Evolutionary conservation across 2,888 invertebrate species (phyloP), one percentile per base, ranked within the genome.

Genomic region (Itoplectis maculator): DNA sequence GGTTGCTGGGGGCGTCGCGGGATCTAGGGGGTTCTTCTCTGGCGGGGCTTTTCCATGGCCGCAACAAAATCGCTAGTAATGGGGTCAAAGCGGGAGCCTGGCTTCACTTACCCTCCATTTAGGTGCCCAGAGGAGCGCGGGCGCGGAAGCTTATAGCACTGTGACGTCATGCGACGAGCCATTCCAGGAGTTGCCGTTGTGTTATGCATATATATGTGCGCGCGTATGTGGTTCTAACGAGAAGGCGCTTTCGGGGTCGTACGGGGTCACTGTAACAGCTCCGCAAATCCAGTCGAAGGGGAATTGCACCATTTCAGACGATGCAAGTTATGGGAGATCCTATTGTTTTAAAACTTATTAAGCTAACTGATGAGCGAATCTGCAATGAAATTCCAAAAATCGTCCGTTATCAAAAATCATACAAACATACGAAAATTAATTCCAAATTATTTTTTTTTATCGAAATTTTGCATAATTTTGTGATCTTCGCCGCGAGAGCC

Each of bases 181-280:
- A 74, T 59, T 78, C 54, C 49, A 56, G 66, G 59, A 29, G 37
- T 63, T 51, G 11, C 23, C 35, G 13, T 29, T 35, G 35, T 37
- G 29, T 20, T 35, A 61, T 66, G 37, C 35, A 42, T 47, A 51
- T 40, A 65, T 63, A 42, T 49, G 0, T 63, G n/a, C 42, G 13
- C n/a, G 40, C 15, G 42, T 54, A 69, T 51, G 13, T 54, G 23
- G 23, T 20, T 11, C 8, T 54, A 70, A 77, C 51, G 77, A 9
- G 68, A 77, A 51, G 66, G 61, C 54, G 18, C 37, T 63, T 35
- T 45, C 68, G 63, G 78, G 74, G 74, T 78, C 78, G 73, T 45
- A 69, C 73, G 77, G 63, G 73, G 74, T 81, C 77, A 81, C 69
- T 81, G 78, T 78, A 78, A 81, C 77, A 45, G 20, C 54, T 68